These are phyloP conservation scores for Melikaiella ostensackeni DNA, from an alignment of 2,888 invertebrate genomes.

Conservation along the genomic window DNA sequence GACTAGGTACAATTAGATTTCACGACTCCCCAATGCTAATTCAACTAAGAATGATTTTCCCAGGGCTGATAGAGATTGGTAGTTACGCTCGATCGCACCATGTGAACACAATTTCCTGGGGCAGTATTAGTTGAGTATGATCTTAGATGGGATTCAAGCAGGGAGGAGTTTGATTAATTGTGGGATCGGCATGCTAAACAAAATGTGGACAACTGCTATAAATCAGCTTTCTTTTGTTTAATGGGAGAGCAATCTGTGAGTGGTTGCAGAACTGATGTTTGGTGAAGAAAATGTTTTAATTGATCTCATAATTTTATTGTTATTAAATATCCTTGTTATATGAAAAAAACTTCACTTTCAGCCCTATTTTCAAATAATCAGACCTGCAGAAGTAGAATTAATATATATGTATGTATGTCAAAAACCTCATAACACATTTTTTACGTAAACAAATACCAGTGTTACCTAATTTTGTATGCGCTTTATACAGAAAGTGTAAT, in stretches of 20 bases:
- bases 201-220: background rate
- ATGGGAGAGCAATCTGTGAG: background rate
- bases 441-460: background rate
- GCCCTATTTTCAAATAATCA: background rate
- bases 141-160: background rate
- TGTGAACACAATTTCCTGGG: background rate
- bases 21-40: constrained; percentile 39
- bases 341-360: background rate
- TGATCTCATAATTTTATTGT: constrained; percentile 4
- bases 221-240: background rate
- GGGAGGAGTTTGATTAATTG: background rate
- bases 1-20: constrained; percentile 48
- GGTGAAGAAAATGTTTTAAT: background rate
- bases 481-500: background rate
- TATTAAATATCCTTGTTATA: background rate
- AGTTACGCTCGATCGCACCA: constrained; percentile 27
- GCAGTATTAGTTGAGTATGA: background rate
- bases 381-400: too few relatives aligned
- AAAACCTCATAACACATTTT: background rate
- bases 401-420: background rate
- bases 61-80: background rate
- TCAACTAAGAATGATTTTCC: background rate
- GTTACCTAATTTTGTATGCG: background rate
- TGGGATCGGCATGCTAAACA: background rate
- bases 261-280: background rate